Conservation (phyloP, 2,888 invertebrate species). For the Lasioglossum malachurum region DNA sequence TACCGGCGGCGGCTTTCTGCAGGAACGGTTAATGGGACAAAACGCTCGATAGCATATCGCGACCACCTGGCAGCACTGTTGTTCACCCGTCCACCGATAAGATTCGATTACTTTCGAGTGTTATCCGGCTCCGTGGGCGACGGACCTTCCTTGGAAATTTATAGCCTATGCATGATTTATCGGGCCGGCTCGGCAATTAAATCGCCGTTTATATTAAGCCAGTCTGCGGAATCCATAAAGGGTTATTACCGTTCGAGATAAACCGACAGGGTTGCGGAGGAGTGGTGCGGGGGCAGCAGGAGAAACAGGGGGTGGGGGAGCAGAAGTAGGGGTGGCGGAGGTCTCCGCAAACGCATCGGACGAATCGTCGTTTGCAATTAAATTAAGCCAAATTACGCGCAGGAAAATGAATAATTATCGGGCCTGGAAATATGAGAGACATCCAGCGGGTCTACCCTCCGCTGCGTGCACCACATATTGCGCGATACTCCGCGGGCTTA, state of each 20-base stretch:
- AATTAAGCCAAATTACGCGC: slow-evolving; percentile 76
- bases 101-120: slow-evolving; percentile 37
- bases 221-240: slow-evolving; percentile 69
- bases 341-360: slow-evolving; percentile 57
- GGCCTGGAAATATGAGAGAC: slow-evolving; percentile 59
- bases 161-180: slow-evolving; percentile 66
- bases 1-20: background rate
- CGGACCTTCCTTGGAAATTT: slow-evolving; percentile 50
- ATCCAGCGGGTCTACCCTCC: slow-evolving; percentile 6
- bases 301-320: background rate
- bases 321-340: slow-evolving; percentile 33
- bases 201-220: slow-evolving; percentile 73
- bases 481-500: slow-evolving; percentile 12
- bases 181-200: slow-evolving; percentile 67
- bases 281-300: background rate
- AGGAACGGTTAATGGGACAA: background rate
- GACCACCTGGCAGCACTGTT: background rate
- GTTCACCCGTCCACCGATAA: slow-evolving; percentile 19
- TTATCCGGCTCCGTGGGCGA: slow-evolving; percentile 21
- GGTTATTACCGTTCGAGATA: slow-evolving; percentile 60
- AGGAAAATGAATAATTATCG: slow-evolving; percentile 76
- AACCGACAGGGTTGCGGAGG: slow-evolving; percentile 44
- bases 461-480: background rate
- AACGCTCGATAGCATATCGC: background rate
- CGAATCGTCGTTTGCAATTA: slow-evolving; percentile 72